Evolutionary conservation across 2,888 invertebrate species (phyloP).

Genomic region (Argynnis bischoffii): DNA sequence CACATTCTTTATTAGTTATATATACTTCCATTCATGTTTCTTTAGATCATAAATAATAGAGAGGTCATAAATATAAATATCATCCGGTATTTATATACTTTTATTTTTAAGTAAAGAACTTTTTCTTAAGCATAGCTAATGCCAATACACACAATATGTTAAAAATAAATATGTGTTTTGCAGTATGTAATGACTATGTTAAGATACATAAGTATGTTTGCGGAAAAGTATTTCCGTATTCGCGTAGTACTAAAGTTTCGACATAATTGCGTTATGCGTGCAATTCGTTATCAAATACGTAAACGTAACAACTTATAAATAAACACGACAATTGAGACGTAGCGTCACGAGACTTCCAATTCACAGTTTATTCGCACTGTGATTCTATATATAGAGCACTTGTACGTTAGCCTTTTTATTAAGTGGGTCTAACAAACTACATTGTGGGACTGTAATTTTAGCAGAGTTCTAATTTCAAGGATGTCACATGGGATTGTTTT

Average conservation of each 20-base stretch:
- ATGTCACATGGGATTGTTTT: slow-evolving; percentile 51
- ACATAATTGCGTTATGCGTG: slow-evolving; percentile 4
- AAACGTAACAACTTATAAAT: slow-evolving; percentile 57
- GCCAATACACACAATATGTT: too few relatives aligned
- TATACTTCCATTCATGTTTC: too few relatives aligned
- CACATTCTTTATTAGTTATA: too few relatives aligned
- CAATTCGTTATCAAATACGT: slow-evolving; percentile 27
- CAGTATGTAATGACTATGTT: too few relatives aligned
- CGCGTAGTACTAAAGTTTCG: slow-evolving; percentile 7
- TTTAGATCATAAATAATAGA: too few relatives aligned
- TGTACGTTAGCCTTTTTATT: slow-evolving; percentile 63
- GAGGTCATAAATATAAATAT: too few relatives aligned
- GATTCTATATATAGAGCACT: slow-evolving; percentile 72
- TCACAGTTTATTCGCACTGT: slow-evolving; percentile 59
- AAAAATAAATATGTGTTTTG: too few relatives aligned
- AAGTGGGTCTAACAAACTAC: slow-evolving; percentile 53
- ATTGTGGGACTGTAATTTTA: slow-evolving; percentile 59
- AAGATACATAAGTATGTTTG: too few relatives aligned
- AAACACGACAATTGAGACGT: slow-evolving; percentile 58
- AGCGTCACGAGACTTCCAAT: slow-evolving; percentile 64
- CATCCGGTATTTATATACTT: too few relatives aligned
- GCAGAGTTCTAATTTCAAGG: slow-evolving; percentile 56
- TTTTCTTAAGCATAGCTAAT: too few relatives aligned
- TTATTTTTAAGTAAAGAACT: too few relatives aligned
- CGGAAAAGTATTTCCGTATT: slow-evolving; percentile 1